Evolutionary conservation across 2,113 vertebrate species (phyloP), one percentile per base, ranked within the genome.

Genomic region (Phoxinus phoxinus): DNA sequence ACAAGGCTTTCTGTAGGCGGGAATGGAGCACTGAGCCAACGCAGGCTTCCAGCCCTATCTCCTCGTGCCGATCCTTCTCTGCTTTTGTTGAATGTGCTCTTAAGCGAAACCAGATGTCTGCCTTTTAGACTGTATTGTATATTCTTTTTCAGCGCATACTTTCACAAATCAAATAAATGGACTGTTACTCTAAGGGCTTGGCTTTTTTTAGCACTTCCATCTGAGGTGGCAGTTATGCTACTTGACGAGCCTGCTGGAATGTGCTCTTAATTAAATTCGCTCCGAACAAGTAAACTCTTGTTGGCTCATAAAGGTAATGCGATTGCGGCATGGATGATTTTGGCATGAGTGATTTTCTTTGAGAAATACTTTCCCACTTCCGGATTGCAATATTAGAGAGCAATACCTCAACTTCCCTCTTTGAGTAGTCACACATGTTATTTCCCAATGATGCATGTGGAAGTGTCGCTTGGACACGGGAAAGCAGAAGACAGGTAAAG

Each of bases 231-330:
- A 86, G 86, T 53, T 51, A 30, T 87, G 76, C 80, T 82, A 44
- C 93, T 93, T 87, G 90, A 91, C 88, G 72, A 88, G 90, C 80
- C 89, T 86, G 87, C 90, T 87, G 93, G 94, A 93, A 94, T 94
- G 91, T 85, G 61, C 53, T 84, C 58, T 67, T 84, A 85, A 88
- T 86, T 80, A 84, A 88, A 86, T 72, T 87, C 0, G 37, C 84
- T 92, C 90, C 90, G 90, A 92, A 93, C 93, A 93, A 93, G 94
- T 94, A 91, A 92, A 92, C 91, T 92, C 93, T 92, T 94, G 93
- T 93, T 93, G 93, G 88, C 90, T 86, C 84, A 87, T 77, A 61
- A 87, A 88, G 87, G 81, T 90, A 86, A 84, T 69, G 56, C 59
- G 86, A 87, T 84, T 69, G 58, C 30, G 69, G 67, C 10, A 71